These are phyloP conservation scores for Oncopeltus fasciatus DNA, from an alignment of 1,140 invertebrate genomes.

Conservation along the genomic window DNA sequence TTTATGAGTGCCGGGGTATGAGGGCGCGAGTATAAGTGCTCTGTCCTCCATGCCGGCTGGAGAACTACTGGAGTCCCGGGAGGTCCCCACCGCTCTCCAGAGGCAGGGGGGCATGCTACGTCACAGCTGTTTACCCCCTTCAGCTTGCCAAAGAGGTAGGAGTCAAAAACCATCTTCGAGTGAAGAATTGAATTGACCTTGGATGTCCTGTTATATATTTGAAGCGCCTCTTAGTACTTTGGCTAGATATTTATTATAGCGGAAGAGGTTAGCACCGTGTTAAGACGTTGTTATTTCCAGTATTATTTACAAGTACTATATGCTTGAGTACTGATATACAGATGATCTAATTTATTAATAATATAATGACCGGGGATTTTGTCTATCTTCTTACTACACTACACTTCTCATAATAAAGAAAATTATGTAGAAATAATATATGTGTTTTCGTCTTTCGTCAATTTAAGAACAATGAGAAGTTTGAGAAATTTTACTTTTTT, in stretches of 20 bases:
- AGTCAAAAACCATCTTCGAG: not conserved
- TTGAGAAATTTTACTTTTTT: no score
- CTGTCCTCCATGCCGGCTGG: not conserved
- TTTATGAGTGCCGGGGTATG: not conserved
- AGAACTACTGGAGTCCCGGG: not conserved
- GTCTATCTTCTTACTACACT: no score
- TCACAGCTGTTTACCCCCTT: not conserved
- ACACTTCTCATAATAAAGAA: no score
- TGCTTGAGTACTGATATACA: no score
- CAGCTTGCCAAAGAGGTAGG: not conserved
- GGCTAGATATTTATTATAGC: not conserved
- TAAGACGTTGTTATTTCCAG: not conserved
- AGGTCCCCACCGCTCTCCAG: not conserved
- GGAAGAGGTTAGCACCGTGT: not conserved
- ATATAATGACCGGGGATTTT: no score
- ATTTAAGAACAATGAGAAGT: no score
- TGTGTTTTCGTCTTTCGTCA: no score
- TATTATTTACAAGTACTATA: no score
- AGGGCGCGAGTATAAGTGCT: not conserved
- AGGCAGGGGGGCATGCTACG: not conserved
- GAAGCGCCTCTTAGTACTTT: not conserved
- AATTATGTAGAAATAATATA: no score
- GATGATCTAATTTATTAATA: no score
- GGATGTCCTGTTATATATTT: no score
- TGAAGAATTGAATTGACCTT: not conserved